phyloP scores from a whole-genome alignment of 2,113 vertebrate genomes.

The Lophochroa leadbeateri region DNA sequence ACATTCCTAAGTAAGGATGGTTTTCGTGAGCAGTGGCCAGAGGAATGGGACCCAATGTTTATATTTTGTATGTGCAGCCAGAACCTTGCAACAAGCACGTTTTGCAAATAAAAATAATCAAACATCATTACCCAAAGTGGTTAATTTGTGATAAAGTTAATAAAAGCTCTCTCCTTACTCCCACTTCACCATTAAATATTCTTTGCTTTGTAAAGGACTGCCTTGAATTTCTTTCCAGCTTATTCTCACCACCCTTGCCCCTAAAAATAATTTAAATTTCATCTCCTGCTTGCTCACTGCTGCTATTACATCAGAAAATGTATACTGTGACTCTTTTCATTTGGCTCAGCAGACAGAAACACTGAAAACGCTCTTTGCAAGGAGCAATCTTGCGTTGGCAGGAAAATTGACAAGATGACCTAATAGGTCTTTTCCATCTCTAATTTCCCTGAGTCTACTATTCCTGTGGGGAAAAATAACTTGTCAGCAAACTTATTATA shows the following conservation, averaged over 20 bases:
- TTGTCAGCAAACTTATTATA: constrained; percentile 46
- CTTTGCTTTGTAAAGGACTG: not conserved
- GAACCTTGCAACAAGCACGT: not conserved
- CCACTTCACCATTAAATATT: not conserved
- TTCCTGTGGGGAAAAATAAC: constrained; percentile 42
- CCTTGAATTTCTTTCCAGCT: not conserved
- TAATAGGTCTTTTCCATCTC: constrained; percentile 37
- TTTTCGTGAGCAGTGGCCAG: not conserved
- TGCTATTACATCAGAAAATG: not conserved
- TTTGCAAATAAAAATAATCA: not conserved
- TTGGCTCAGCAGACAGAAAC: not conserved
- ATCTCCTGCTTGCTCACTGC: not conserved
- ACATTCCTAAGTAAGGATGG: not conserved
- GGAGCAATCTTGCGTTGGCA: constrained; percentile 23
- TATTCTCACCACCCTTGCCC: not conserved
- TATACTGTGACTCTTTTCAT: not conserved
- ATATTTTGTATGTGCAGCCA: not conserved
- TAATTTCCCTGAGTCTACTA: constrained; percentile 28
- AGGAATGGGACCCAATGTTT: not conserved
- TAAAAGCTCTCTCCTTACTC: not conserved
- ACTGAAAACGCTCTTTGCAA: not conserved
- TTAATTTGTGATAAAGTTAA: not conserved
- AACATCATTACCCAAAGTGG: not conserved
- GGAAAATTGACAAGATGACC: constrained; percentile 47
- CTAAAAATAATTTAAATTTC: not conserved